Evolutionary conservation across 2,113 vertebrate genomes (phyloP), one percentile per base, ranked within the genome.

Genomic region (Delphinus delphis): DNA sequence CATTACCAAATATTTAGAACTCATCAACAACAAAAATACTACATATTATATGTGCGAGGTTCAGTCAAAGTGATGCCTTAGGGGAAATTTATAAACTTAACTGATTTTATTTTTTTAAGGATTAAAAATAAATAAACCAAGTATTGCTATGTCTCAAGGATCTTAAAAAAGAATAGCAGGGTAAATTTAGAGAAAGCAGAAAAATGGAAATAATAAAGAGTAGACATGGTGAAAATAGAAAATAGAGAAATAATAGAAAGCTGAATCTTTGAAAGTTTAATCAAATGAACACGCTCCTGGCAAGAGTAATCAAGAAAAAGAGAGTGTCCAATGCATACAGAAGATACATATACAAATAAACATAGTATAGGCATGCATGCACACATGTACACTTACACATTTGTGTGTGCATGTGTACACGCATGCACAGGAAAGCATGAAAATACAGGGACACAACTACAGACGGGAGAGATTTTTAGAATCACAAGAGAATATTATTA

Each of bases 351-450:
- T 3, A 8, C 41, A 50, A 4, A 62, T 2, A 21, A 10, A 14
- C 23, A 50, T 0, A 5, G 14, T 33, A 44, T 1, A 0, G 0
- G 28, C 62, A 67, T 6, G 12, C 47, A 15, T 11, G 14, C n/a
- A 65, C 28, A 31, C 18, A 8, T 1, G 26, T 5, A 23, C 18
- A 12, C 44, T 0, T 47, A 44, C 3, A 26, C 31, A 53, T 8
- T 17, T 53, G 50, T 8, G 1, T 26, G 8, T 38, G 3, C 44
- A 17, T 1, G 1, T 5, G 6, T 2, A 25, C 63, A 50, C 13
- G 70, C 12, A 28, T 0, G 6, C 33, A 41, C 11, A 8, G 2
- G 25, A 23, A 14, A 4, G 17, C 4, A 10, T 2, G 1, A 18
- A 38, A 33, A 50, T 12, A 53, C 60, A 50, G 7, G 55, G 60